phyloP scores from a whole-genome alignment of 2,888 invertebrate genomes.

The Bugulina stolonifera region DNA sequence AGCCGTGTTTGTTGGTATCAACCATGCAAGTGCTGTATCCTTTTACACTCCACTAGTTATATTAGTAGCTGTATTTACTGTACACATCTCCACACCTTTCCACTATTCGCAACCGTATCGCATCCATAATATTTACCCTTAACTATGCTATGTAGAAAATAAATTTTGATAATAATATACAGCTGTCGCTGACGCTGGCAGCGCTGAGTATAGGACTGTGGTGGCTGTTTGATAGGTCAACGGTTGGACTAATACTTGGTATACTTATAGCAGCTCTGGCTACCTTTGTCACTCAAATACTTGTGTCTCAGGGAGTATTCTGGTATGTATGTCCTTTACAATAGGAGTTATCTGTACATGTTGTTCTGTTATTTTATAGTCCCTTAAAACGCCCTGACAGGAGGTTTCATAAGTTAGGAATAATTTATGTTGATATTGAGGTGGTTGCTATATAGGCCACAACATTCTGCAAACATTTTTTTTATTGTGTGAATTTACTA shows the following conservation, averaged over 20 bases:
- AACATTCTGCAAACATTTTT: too few relatives aligned
- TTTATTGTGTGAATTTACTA: too few relatives aligned
- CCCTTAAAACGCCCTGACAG: neutral
- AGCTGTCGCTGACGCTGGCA: constrained; percentile 52
- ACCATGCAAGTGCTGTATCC: constrained; percentile 56
- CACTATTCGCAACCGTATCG: too few relatives aligned
- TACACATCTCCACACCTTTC: too few relatives aligned
- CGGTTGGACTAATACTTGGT: constrained; percentile 54
- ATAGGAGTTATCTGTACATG: too few relatives aligned
- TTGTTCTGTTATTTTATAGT: neutral
- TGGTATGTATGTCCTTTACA: constrained; percentile 41
- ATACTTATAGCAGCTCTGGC: constrained; percentile 52
- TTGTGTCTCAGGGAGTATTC: constrained; percentile 54
- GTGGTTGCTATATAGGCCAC: too few relatives aligned
- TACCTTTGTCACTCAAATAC: constrained; percentile 52
- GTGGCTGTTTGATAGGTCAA: constrained; percentile 55
- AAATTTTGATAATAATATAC: constrained; percentile 54
- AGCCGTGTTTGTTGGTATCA: constrained; percentile 55
- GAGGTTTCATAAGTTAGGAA: too few relatives aligned
- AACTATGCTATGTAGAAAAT: constrained; percentile 45
- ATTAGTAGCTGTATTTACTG: too few relatives aligned
- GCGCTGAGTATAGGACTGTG: constrained; percentile 55
- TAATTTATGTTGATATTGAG: too few relatives aligned
- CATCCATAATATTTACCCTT: too few relatives aligned
- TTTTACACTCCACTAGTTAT: too few relatives aligned